phyloP scores from a whole-genome alignment of 2,113 vertebrate species.

The Phoxinus phoxinus region DNA sequence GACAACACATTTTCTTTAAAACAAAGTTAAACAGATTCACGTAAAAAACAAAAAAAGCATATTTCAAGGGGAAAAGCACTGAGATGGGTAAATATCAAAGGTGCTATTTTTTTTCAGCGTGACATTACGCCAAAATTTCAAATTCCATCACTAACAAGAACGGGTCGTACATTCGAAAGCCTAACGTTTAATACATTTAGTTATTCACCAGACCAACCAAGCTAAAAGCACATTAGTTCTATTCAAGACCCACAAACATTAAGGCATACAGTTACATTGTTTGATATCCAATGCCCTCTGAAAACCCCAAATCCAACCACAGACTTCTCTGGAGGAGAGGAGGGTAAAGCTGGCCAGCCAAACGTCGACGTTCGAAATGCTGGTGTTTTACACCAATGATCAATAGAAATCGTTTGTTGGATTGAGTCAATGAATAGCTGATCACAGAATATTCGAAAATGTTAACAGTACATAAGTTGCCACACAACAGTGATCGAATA shows the following conservation, averaged over 20 bases:
- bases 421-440: neutral
- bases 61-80: constrained; percentile 32
- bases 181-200: constrained; percentile 26
- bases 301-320: constrained; percentile 29
- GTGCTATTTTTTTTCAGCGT: constrained; percentile 48
- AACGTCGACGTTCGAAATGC: neutral
- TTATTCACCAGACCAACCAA: neutral
- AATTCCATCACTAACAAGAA: constrained; percentile 35
- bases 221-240: constrained; percentile 26
- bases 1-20: neutral
- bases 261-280: constrained; percentile 25
- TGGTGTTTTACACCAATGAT: neutral
- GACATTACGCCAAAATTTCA: constrained; percentile 37
- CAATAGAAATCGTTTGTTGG: neutral
- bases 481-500: constrained; percentile 20
- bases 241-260: constrained; percentile 21
- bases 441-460: constrained; percentile 18
- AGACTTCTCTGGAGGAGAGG: constrained; percentile 6
- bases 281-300: constrained; percentile 49
- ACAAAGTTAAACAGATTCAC: constrained; percentile 6
- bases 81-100: constrained; percentile 49
- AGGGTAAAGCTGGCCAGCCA: constrained; percentile 6
- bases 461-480: constrained; percentile 44
- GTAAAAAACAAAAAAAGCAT: neutral
- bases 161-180: constrained; percentile 51